phyloP scores from a whole-genome alignment of 2,888 invertebrate species.

The Congeria kusceri region DNA sequence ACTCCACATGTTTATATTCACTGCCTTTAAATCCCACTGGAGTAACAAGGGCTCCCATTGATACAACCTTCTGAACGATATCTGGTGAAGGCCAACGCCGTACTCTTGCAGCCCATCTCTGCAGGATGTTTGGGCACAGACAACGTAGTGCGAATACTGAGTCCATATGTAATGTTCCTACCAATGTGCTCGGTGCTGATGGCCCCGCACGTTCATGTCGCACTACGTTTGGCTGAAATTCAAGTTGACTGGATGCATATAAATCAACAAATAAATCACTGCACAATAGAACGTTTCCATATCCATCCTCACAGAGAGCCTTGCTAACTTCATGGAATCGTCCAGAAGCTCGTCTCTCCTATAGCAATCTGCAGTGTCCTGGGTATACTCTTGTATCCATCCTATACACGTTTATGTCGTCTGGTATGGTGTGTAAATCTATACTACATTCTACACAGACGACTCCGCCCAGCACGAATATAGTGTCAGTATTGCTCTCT shows the following conservation, averaged over 20 bases:
- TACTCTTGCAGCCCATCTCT: conserved; percentile 7
- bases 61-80: conserved; percentile 7
- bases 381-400: conserved; percentile 4
- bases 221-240: not conserved
- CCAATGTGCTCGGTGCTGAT: not conserved
- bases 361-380: conserved; percentile 18
- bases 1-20: conserved; percentile 16
- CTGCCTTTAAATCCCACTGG: conserved; percentile 14
- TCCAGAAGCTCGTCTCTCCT: not conserved
- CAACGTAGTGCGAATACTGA: conserved; percentile 24
- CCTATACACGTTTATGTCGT: conserved; percentile 1
- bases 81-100: conserved; percentile 19
- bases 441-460: conserved; percentile 1
- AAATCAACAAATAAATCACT: conserved; percentile 15
- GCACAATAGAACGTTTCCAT: not conserved
- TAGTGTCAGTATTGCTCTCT: conserved; percentile 18
- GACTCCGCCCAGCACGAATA: not conserved
- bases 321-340: not conserved
- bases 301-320: not conserved
- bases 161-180: conserved; percentile 14
- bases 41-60: conserved; percentile 5
- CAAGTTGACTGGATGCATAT: not conserved
- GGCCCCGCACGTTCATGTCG: not conserved
- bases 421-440: not conserved
- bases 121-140: conserved; percentile 3